Evolutionary conservation across 92 coral and sea anemone species (phyloP).

Genomic region (Phenganax marumi): DNA sequence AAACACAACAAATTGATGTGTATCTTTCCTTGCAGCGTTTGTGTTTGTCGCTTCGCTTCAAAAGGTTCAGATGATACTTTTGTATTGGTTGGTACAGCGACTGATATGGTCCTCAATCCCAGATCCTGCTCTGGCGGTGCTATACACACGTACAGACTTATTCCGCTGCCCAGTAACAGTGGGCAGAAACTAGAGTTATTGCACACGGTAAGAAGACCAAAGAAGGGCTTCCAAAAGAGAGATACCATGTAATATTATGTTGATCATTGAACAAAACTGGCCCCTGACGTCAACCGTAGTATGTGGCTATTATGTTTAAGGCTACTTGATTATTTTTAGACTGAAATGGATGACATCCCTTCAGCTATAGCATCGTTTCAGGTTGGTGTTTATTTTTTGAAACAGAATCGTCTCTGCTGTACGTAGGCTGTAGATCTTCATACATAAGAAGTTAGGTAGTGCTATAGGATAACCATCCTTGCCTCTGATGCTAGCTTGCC

Average conservation of each 20-base stretch:
- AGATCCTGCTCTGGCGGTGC: constrained; percentile 93
- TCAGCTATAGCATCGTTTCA: constrained; percentile 88
- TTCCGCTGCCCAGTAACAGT: constrained; percentile 73
- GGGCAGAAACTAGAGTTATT: constrained; percentile 79
- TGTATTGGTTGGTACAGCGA: constrained; percentile 91
- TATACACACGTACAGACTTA: constrained; percentile 72
- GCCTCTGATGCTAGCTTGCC: too few relatives aligned
- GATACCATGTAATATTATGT: too few relatives aligned
- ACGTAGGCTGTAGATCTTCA: not conserved
- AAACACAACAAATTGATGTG: too few relatives aligned
- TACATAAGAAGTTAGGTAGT: not conserved
- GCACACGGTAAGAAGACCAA: constrained; percentile 69
- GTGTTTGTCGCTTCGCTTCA: constrained; percentile 78
- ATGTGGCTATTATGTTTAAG: not conserved
- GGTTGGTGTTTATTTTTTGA: constrained; percentile 53
- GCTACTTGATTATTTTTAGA: constrained; percentile 48
- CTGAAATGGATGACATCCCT: constrained; percentile 94
- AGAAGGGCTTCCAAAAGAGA: not conserved
- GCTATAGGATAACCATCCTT: too few relatives aligned
- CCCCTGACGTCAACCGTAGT: not conserved
- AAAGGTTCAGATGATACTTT: constrained; percentile 87
- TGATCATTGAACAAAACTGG: too few relatives aligned
- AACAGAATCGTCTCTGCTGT: too few relatives aligned
- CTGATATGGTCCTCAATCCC: constrained; percentile 89
- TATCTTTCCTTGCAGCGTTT: constrained; percentile 63